Evolutionary conservation across 2,888 invertebrate genomes (phyloP).

Genomic region (Eucera pruinosa): DNA sequence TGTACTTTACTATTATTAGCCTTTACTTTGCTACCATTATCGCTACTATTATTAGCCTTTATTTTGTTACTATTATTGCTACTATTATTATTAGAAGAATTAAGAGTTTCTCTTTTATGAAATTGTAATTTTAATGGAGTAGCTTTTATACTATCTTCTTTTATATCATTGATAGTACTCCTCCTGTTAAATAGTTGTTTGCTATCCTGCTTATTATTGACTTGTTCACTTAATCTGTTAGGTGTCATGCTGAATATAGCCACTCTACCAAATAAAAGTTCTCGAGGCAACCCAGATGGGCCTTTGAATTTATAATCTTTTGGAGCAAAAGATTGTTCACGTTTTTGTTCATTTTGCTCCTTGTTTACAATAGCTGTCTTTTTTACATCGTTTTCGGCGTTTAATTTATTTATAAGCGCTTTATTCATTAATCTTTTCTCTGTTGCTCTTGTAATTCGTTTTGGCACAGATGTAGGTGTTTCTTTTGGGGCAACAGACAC

Average conservation of each 20-base stretch:
- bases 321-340: slow-evolving; percentile 85
- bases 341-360: neutral
- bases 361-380: neutral
- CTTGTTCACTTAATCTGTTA: neutral
- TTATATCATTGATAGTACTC: neutral
- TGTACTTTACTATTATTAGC: neutral
- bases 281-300: slow-evolving; percentile 72
- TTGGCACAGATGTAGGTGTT: slow-evolving; percentile 23
- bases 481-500: too few relatives aligned
- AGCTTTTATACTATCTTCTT: neutral
- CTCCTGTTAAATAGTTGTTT: too few relatives aligned
- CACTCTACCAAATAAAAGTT: slow-evolving; percentile 72
- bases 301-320: slow-evolving; percentile 85
- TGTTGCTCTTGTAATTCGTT: slow-evolving; percentile 77
- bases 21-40: neutral
- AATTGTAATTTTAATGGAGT: slow-evolving; percentile 46
- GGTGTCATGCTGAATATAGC: slow-evolving; percentile 28
- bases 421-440: slow-evolving; percentile 76
- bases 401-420: slow-evolving; percentile 7
- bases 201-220: too few relatives aligned
- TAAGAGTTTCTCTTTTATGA: slow-evolving; percentile 26
- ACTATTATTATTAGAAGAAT: neutral
- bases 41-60: neutral
- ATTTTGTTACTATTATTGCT: too few relatives aligned
- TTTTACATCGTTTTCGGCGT: slow-evolving; percentile 13